Evolutionary conservation across 2,797 vertebrate genomes (phyloP).

Genomic region (Schizopygopsis pylzovi): DNA sequence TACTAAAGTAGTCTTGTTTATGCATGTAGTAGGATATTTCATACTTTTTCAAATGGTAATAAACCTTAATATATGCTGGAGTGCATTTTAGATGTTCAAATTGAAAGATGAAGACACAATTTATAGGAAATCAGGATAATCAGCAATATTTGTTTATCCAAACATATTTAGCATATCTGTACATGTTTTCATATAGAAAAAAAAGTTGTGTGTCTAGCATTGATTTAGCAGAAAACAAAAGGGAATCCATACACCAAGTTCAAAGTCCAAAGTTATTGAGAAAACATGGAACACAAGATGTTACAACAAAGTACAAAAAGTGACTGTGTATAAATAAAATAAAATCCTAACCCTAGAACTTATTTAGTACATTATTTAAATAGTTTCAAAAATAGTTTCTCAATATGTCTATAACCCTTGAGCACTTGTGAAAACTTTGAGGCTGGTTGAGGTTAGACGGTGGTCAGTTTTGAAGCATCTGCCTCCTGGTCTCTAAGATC

Average conservation of each 20-base stretch:
- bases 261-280: neutral
- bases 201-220: neutral
- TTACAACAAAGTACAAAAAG: neutral
- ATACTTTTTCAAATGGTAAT: neutral
- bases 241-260: neutral
- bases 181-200: neutral
- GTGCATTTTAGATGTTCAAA: neutral
- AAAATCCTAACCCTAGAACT: neutral
- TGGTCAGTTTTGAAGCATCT: slow-evolving; percentile 19
- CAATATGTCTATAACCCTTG: slow-evolving; percentile 8
- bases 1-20: neutral
- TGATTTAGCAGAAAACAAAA: neutral
- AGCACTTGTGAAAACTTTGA: slow-evolving; percentile 6
- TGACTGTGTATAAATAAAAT: neutral
- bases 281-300: neutral
- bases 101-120: neutral
- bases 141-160: neutral
- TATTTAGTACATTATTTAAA: neutral
- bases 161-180: neutral
- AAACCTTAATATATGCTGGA: neutral
- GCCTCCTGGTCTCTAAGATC: slow-evolving; percentile 70
- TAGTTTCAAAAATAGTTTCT: neutral
- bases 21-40: neutral
- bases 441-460: slow-evolving; percentile 5
- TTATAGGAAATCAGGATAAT: neutral